Percentiles rank a stretch among this genome's conserved stretches.
phyloP scores from a whole-genome alignment of 1,140 invertebrate species.

The Campoletis sonorensis region DNA sequence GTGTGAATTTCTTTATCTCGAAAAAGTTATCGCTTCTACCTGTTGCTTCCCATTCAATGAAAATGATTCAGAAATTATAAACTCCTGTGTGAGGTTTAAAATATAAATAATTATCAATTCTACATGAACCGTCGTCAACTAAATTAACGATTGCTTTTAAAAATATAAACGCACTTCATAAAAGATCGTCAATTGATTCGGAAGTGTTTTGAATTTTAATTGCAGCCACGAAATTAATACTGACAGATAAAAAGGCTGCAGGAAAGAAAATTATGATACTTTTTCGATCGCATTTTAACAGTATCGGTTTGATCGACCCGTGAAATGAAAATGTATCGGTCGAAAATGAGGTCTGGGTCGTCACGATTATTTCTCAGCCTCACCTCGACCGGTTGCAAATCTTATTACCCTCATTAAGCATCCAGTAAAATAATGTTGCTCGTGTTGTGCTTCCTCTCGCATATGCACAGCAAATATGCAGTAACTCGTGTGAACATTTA shows the following conservation, averaged over 20 bases:
- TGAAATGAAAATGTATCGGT: not conserved
- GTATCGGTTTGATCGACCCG: not conserved
- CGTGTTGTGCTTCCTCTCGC: slow-evolving; percentile 57
- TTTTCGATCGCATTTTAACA: not conserved
- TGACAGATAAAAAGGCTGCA: no score
- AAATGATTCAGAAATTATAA: not conserved
- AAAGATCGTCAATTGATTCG: no score
- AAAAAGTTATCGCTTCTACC: no score
- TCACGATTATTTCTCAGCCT: slow-evolving; percentile 19
- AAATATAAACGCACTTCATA: no score
- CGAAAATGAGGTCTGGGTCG: slow-evolving; percentile 24
- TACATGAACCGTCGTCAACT: not conserved
- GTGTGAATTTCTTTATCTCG: no score
- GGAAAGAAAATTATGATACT: not conserved
- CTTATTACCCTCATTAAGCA: slow-evolving; percentile 65
- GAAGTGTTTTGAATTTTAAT: no score
- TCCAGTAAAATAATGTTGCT: slow-evolving; percentile 53
- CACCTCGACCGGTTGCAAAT: slow-evolving; percentile 55
- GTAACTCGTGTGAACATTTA: not conserved
- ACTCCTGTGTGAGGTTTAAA: no score
- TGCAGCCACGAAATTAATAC: no score
- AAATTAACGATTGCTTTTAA: no score
- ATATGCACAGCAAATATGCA: slow-evolving; percentile 40
- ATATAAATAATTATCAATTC: not conserved
- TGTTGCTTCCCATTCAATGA: not conserved